A percentile compares a stretch with the other conserved stretches of the same genome.
Evolutionary conservation across 1,140 invertebrate species (phyloP).

Genomic region (Drosophila persimilis): DNA sequence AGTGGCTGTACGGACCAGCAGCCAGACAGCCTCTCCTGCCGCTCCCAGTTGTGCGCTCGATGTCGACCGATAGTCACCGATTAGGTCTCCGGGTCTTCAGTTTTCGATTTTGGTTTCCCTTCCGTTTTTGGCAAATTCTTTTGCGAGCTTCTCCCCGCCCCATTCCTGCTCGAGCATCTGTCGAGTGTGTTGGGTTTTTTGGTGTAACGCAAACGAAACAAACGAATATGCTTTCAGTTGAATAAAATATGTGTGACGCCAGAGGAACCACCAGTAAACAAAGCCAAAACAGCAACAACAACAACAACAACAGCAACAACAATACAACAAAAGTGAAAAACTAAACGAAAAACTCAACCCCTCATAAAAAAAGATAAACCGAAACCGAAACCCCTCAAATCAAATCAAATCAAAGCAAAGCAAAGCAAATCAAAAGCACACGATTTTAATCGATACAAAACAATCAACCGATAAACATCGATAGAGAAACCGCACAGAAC

Average conservation of each 20-base stretch:
- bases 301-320: conserved; percentile 15
- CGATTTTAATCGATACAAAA: not conserved
- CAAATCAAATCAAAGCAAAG: conserved; percentile 17
- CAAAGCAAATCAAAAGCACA: not conserved
- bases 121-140: conserved; percentile 57
- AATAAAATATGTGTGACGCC: conserved; percentile 64
- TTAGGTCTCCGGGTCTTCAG: not conserved
- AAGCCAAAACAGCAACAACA: conserved; percentile 36
- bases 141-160: conserved; percentile 28
- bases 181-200: conserved; percentile 15
- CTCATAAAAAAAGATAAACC: not conserved
- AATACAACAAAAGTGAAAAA: conserved; percentile 29
- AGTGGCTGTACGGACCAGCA: conserved; percentile 8
- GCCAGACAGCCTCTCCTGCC: conserved; percentile 9
- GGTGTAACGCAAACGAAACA: not conserved
- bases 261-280: conserved; percentile 16
- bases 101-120: conserved; percentile 7
- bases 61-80: conserved; percentile 36
- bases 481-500: conserved; percentile 14
- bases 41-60: conserved; percentile 35
- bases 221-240: conserved; percentile 48
- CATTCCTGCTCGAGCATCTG: conserved; percentile 13
- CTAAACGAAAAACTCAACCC: conserved; percentile 6
- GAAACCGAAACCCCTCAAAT: not conserved
- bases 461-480: conserved; percentile 23